Evolutionary conservation across 1,140 invertebrate species (phyloP), one percentile per base, ranked within the genome.

Genomic region (Formica selysi): DNA sequence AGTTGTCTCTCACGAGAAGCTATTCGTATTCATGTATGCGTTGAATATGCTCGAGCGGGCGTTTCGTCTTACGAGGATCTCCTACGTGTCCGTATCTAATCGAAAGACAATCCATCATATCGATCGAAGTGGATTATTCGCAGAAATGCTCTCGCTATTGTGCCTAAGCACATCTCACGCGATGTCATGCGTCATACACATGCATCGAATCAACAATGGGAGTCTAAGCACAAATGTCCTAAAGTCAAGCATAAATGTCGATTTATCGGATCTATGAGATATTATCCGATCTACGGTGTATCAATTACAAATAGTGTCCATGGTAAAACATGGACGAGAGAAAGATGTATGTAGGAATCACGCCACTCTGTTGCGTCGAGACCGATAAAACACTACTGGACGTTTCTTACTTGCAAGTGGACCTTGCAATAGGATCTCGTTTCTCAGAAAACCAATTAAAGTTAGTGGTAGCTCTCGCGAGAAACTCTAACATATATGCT

Each of bases 391-490:
- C 73, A 59, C 29, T 85, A n/a, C 32, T 44, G 59, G 29, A 54
- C 6, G 44, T 57, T 51, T 22, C 32, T 76, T 57, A 54, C 73
- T 78, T 51, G 22, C 54, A 51, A 64, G 26, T 65, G 48, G 22
- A 64, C 73, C 44, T 22, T 22, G 22, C 22, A 22, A 22, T 76
- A 65, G 59, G 81, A 84, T 65, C 73, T 64, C 61, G 32, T 57
- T 57, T n/a, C 73, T 85, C 62, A 85, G 81, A 85, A 78, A 85
- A 85, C 73, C 81, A 85, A 85, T 85, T 85, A 85, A 85, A 85
- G 71, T 85, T 85, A 65, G 22, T 22, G 22, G 22, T 22, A 22
- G 22, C 22, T 22, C 22, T 22, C 22, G 71, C 71, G 73, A 85
- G 81, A 54, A 78, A 85, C 61, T 76, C 57, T 54, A 85, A 32